Evolutionary conservation across 2,888 invertebrate genomes (phyloP).

Genomic region (Sisyra nigra): DNA sequence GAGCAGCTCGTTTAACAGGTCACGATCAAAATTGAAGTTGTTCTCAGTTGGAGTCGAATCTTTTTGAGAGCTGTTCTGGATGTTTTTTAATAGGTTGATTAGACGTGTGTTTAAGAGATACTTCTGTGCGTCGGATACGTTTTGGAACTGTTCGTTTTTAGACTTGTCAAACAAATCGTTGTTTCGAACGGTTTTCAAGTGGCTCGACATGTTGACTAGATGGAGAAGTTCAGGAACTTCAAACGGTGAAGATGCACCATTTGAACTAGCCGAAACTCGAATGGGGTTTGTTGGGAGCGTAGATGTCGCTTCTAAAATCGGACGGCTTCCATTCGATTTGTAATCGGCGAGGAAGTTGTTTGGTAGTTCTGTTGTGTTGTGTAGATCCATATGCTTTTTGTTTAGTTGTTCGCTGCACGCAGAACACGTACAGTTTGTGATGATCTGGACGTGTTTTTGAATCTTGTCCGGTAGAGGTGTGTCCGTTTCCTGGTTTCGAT

Average conservation of each 20-base stretch:
- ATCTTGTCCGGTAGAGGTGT: constrained; percentile 26
- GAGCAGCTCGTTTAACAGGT: constrained; percentile 19
- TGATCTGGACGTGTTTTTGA: constrained; percentile 45
- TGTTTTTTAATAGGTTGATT: constrained; percentile 18
- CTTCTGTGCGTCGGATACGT: constrained; percentile 14
- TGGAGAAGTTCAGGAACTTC: constrained; percentile 21
- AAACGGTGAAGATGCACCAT: constrained; percentile 12
- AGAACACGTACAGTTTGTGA: constrained; percentile 47
- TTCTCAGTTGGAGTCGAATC: constrained; percentile 13
- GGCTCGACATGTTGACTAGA: constrained; percentile 10
- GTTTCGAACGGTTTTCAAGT: constrained; percentile 3
- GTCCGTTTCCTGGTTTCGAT: constrained; percentile 4
- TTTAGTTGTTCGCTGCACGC: constrained; percentile 34
- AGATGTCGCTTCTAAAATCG: constrained; percentile 6
- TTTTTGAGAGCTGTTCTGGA: constrained; percentile 15
- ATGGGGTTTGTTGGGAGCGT: neutral
- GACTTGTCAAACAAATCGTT: constrained; percentile 7
- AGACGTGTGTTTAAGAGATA: constrained; percentile 18
- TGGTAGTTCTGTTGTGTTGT: constrained; percentile 29
- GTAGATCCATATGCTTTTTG: constrained; percentile 27
- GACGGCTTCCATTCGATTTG: neutral
- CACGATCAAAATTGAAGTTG: constrained; percentile 21
- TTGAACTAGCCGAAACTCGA: neutral
- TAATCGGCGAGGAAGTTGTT: constrained; percentile 19
- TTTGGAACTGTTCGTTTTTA: constrained; percentile 9